These are phyloP conservation scores for Xiphorhynchus erythropygius DNA, from an alignment of 2,797 vertebrate species.

Conservation along the genomic window DNA sequence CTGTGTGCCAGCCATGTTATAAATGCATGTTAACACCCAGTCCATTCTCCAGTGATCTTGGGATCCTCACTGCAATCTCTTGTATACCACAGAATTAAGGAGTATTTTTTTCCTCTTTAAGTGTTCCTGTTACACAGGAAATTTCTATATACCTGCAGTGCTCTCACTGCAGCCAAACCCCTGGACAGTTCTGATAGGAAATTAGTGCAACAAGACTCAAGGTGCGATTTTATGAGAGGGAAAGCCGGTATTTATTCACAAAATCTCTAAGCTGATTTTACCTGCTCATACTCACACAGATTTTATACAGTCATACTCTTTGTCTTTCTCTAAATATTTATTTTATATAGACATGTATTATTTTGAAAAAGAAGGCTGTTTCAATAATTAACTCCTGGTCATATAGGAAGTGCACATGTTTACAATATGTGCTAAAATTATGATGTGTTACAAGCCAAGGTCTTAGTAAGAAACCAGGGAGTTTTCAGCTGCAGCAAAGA, in stretches of 20 bases:
- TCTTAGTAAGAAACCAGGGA: not conserved
- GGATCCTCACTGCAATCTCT: not conserved
- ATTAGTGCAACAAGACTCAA: not conserved
- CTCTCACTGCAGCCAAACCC: not conserved
- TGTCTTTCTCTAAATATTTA: not conserved
- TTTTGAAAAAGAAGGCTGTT: not conserved
- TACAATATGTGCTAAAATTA: not conserved
- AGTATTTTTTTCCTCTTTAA: not conserved
- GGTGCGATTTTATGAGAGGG: not conserved
- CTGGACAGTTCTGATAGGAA: not conserved
- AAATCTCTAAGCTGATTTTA: not conserved
- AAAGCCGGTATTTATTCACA: not conserved
- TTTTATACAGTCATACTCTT: not conserved
- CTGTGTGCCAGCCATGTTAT: not conserved
- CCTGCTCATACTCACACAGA: not conserved
- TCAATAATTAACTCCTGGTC: not conserved
- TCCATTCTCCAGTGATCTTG: not conserved
- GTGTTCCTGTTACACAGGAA: not conserved
- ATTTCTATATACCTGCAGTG: not conserved
- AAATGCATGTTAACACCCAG: not conserved
- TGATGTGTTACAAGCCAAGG: not conserved
- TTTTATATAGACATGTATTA: not conserved
- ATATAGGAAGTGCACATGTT: not conserved
- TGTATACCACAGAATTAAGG: not conserved
- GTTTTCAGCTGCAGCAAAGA: not conserved